phyloP scores from a whole-genome alignment of 2,888 invertebrate species.

The Pseudolycoriella hygida region DNA sequence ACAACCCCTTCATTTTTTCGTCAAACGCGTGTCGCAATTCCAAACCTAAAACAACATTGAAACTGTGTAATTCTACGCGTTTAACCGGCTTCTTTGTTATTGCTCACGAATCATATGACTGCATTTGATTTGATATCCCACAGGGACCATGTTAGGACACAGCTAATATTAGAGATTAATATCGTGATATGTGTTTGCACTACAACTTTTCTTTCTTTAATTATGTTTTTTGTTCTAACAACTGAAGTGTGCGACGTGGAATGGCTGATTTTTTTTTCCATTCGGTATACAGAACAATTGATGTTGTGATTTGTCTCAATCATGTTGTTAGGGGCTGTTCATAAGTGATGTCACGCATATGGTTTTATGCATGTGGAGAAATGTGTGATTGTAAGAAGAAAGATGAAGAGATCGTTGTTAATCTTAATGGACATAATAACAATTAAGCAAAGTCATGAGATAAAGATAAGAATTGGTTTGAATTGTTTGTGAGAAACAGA shows the following conservation, averaged over 20 bases:
- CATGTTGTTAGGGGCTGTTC: too few species aligned
- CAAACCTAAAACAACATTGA: background rate
- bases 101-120: background rate
- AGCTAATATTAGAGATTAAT: background rate
- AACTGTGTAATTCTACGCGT: background rate
- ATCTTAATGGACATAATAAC: too few species aligned
- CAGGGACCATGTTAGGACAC: background rate
- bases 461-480: too few species aligned
- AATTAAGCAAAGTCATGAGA: too few species aligned
- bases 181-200: background rate
- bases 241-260: background rate
- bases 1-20: background rate
- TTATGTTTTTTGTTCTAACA: too few species aligned
- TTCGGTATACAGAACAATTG: background rate
- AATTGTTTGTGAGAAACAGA: too few species aligned
- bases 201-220: too few species aligned
- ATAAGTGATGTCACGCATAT: too few species aligned
- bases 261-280: background rate
- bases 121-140: background rate
- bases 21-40: background rate
- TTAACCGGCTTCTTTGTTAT: background rate
- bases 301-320: too few species aligned
- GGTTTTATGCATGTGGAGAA: too few species aligned
- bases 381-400: too few species aligned
- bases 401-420: too few species aligned